Base-by-base conservation (phyloP, 2,113 vertebrate species). In the Ochotona princeps region DNA sequence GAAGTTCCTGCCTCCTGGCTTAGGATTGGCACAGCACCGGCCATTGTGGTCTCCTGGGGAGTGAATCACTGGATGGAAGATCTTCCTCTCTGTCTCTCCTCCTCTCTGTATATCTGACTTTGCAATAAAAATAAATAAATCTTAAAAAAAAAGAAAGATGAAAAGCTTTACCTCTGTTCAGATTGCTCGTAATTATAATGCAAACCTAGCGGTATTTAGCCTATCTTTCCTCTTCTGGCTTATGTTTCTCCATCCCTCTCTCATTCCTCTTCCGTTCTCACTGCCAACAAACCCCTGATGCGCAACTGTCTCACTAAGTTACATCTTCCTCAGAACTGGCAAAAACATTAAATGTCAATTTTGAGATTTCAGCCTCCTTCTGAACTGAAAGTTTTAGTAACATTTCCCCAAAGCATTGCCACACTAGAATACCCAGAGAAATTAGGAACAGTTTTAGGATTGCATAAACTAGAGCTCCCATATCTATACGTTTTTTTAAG, bases 121-220 rank as follows among this genome's bases (percentile, higher is more conserved):
- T 44, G 38, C 38, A 44, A 44, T 44, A 38, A 25, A 25, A 44
- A 44, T 44, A 44, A 44, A 44, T 44, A 44, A 44, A 44, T 44
- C 38, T 44, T 44, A 30, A 26, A 28, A 25, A 51, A 79, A 83
- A 57, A 25, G 11, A 44, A 44, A 44, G 38, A 44, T 44, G 74
- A 78, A n/a, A 92, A 90, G 69, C 9, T 60, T 70, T 26, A 25
- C 47, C 26, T 90, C 47, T 89, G 32, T 86, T 83, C 83, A 87
- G 72, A 69, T 75, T 51, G 73, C 54, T 84, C 47, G 51, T 75
- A 87, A 80, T 81, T 1, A 70, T 18, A 84, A 51, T 32, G 54
- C 4, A 92, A 69, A 38, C 12, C 26, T 73, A 54, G 57, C 57
- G 32, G 51, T 32, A 54, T 75, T 91, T 28, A 81, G n/a, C 35